Evolutionary conservation across 2,797 vertebrate genomes (phyloP).

Genomic region (Lepus townsendii): DNA sequence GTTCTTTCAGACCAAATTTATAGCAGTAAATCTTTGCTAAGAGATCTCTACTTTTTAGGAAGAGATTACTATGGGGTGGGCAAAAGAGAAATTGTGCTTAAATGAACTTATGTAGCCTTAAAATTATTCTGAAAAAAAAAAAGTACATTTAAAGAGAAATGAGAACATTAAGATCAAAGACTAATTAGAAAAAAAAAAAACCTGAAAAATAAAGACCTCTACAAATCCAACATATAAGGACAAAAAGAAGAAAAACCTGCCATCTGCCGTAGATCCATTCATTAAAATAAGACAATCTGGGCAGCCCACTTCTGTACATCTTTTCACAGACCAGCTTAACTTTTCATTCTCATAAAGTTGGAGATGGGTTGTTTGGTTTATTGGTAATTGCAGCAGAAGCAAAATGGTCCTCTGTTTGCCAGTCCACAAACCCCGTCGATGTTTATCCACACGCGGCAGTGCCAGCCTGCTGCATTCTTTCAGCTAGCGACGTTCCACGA

Average conservation of each 20-base stretch:
- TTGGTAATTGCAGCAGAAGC: slow-evolving; percentile 74
- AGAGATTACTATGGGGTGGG: neutral
- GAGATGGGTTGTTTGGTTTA: slow-evolving; percentile 84
- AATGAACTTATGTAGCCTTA: neutral
- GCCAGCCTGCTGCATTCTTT: slow-evolving; percentile 74
- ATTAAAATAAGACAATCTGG: slow-evolving; percentile 76
- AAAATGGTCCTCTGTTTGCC: slow-evolving; percentile 76
- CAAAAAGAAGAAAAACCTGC: neutral
- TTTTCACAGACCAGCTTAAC: slow-evolving; percentile 71
- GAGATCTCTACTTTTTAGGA: neutral
- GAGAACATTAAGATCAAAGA: neutral
- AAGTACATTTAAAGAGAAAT: neutral
- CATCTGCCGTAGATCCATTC: slow-evolving; percentile 69
- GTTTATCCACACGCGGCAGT: slow-evolving; percentile 24
- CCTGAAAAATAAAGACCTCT: neutral
- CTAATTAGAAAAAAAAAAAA: neutral
- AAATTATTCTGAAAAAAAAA: neutral
- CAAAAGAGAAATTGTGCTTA: neutral
- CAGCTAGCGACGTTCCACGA: slow-evolving; percentile 68
- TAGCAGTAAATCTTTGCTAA: neutral
- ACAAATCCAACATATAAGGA: neutral
- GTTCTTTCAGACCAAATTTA: neutral
- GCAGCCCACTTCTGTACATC: neutral
- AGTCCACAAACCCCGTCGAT: slow-evolving; percentile 75
- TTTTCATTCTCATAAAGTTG: slow-evolving; percentile 79